Conservation (phyloP, 2,888 invertebrate genomes). For the Operophtera brumata region DNA sequence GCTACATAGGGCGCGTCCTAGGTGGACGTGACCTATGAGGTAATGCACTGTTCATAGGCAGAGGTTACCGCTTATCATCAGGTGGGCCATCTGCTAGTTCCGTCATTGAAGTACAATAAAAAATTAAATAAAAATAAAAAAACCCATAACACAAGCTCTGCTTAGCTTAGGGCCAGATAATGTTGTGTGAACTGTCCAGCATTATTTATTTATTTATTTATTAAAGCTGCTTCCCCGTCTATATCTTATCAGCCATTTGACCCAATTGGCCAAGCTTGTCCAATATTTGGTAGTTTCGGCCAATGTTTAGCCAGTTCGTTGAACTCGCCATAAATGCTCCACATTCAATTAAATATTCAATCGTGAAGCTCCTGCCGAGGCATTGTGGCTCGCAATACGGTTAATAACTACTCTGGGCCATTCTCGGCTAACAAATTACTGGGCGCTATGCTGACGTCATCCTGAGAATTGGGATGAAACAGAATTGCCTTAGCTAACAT, state of each 20-base stretch:
- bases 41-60: too few relatives aligned
- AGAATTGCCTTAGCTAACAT: not conserved
- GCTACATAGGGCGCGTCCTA: too few relatives aligned
- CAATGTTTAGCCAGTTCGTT: conserved; percentile 42
- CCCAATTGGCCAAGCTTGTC: conserved; percentile 34
- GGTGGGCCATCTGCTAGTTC: too few relatives aligned
- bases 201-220: too few relatives aligned
- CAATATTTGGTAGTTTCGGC: conserved; percentile 16
- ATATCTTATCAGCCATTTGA: conserved; percentile 38
- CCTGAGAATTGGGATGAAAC: conserved; percentile 12
- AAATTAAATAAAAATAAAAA: too few relatives aligned
- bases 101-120: too few relatives aligned
- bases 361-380: conserved; percentile 49
- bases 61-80: too few relatives aligned
- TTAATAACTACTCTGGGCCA: conserved; percentile 52
- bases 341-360: conserved; percentile 74
- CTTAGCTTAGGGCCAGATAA: too few relatives aligned
- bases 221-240: not conserved
- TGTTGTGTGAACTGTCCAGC: too few relatives aligned
- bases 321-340: conserved; percentile 51
- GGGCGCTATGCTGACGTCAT: conserved; percentile 30
- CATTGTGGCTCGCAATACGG: conserved; percentile 49
- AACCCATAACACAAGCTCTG: too few relatives aligned
- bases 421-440: conserved; percentile 39
- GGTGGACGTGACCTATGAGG: too few relatives aligned